Base-by-base conservation (phyloP, 2,797 vertebrate genomes). In the Siniperca obscura region DNA sequence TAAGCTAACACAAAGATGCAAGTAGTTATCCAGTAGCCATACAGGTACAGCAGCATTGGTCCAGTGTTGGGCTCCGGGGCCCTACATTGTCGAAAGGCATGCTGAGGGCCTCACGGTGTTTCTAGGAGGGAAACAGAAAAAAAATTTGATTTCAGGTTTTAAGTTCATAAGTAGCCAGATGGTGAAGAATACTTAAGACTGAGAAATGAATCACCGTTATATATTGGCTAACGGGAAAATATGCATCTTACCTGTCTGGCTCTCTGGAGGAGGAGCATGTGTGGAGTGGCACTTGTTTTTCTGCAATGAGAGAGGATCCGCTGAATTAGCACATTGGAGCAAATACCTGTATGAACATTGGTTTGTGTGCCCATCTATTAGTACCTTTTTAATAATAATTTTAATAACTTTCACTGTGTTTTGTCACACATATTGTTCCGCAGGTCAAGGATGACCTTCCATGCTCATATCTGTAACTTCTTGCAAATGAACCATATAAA, bases 161-260 rank as follows among this genome's bases (percentile, higher is more conserved):
- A 61, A 50, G 48, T 57, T 48, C 1, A 13, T 36, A 46, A 21
- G 11, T 0, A 59, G 14, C 5, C 14, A 13, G 48, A 16, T 50
- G 61, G 40, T 27, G 3, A 57, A 66, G n/a, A 62, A 42, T n/a
- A 57, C 12, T 59, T 61, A 40, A 36, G 17, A 21, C 4, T 42
- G 67, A 68, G 10, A 34, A 36, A 67, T 17, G 0, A 22, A 65
- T 55, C 12, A 38, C 6, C 0, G 0, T 30, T 4, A n/a, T 40
- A 21, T 11, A 9, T 11, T 22, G 30, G n/a, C 25, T 38, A 12
- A 40, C 1, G 36, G 34, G 21, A 25, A 55, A 52, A 53, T 19
- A 12, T 16, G 0, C 78, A 61, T 94, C 92, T 88, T 91, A 99
- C 98, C 96, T 95, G 84, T 87, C 94, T 96, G 96, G 90, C 94